A percentile compares a stretch with the other conserved stretches of the same genome.
Conservation (phyloP, 1,140 invertebrate species). For the Nasonia vitripennis region DNA sequence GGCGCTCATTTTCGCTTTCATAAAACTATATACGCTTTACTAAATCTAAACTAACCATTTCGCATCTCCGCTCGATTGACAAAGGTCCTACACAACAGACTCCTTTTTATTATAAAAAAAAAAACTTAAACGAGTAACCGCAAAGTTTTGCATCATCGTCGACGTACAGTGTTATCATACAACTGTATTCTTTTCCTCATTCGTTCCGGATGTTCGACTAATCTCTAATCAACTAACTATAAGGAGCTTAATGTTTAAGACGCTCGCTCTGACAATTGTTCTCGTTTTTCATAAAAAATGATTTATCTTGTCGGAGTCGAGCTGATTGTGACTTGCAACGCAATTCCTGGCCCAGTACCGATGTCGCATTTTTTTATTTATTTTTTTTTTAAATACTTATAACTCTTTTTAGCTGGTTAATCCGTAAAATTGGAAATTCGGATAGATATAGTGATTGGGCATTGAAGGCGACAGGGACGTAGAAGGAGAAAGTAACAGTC, state of each 20-base stretch:
- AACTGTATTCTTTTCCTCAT: slow-evolving; percentile 55
- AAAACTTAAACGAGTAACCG: slow-evolving; percentile 33
- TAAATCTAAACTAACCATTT: slow-evolving; percentile 38
- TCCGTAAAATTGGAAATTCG: slow-evolving; percentile 40
- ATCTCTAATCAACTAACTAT: slow-evolving; percentile 73
- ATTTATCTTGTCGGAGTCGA: slow-evolving; percentile 73
- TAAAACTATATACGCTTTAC: slow-evolving; percentile 54
- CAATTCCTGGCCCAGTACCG: slow-evolving; percentile 75
- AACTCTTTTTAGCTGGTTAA: slow-evolving; percentile 20
- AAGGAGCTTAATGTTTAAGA: slow-evolving; percentile 71
- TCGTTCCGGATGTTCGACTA: slow-evolving; percentile 61
- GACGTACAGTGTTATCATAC: slow-evolving; percentile 55
- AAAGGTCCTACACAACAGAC: slow-evolving; percentile 52
- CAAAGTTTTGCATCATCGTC: slow-evolving; percentile 33
- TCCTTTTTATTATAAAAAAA: slow-evolving; percentile 35
- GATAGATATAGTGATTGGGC: slow-evolving; percentile 12
- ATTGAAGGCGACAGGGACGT: slow-evolving; percentile 36
- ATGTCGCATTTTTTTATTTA: slow-evolving; percentile 50
- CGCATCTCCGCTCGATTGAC: slow-evolving; percentile 38
- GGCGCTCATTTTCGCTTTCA: slow-evolving; percentile 49
- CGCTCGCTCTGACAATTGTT: slow-evolving; percentile 73
- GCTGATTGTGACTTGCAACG: slow-evolving; percentile 76
- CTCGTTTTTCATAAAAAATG: slow-evolving; percentile 63
- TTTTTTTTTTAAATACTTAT: slow-evolving; percentile 31
- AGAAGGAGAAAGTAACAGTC: slow-evolving; percentile 48